Base-by-base conservation (phyloP, 2,888 invertebrate genomes). In the Diloba caeruleocephala region DNA sequence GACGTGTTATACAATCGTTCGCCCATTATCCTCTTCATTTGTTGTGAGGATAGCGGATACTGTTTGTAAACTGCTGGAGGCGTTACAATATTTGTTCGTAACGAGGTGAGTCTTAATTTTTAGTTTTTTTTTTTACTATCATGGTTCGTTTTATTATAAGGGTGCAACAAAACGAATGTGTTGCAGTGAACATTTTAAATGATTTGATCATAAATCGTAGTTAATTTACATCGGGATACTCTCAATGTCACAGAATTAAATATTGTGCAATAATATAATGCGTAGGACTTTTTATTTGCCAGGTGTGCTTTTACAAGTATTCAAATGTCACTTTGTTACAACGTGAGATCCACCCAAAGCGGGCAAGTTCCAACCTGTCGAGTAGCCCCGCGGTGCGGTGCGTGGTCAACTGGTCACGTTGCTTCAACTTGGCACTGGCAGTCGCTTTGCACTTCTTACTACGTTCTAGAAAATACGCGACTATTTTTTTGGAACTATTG, bases 71-170 rank as follows among this genome's bases (percentile, higher is more conserved):
- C 69, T 67, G 71, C 78, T 81, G 79, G 67, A 75, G 72, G 76
- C 71, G 76, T 78, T 79, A 81, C 82, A 78, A 29, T 78, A 82
- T 80, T 75, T 81, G 77, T 81, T 83, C 66, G 78, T 83, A 83
- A 78, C 82, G 69, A 79, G 85, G 85, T 88, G 70, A 75, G 82
- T 70, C 46, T 26, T 41, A 23, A 5, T 7, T 4, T 21, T 21
- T 3, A 21, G 21, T 4, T 21, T 21, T 21, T 21, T 21, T 7
- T 7, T 21, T 3, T 21, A 7, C 21, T 21, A 3, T 5, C 5
- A 1, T 3, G 17, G 5, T 21, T 7, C 7, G 5, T 5, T 5
- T 21, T 4, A 21, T 12, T 1, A 1, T 10, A 34, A 7, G 9
- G 1, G 9, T 23, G 23, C 12, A 14, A 26, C 10, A 23, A 1